A percentile compares a stretch with the other conserved stretches of the same genome.
Conservation (phyloP, 2,797 vertebrate species). For the Sebastes steindachneri region DNA sequence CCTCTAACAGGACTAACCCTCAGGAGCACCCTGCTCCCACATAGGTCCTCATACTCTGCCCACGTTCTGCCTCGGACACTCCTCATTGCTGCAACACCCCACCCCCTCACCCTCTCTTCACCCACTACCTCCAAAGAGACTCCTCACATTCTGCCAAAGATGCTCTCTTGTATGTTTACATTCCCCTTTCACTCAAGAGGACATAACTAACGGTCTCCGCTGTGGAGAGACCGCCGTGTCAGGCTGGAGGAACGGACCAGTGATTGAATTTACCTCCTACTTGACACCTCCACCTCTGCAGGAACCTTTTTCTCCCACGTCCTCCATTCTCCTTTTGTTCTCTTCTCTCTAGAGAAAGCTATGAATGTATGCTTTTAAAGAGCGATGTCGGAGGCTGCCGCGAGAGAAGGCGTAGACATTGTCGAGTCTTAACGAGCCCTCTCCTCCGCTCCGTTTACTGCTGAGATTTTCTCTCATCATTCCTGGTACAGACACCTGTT, state of each 20-base stretch:
- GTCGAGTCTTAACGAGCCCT: slow-evolving; percentile 12
- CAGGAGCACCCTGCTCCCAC: slow-evolving; percentile 84
- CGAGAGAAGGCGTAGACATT: slow-evolving; percentile 10
- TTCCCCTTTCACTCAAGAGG: slow-evolving; percentile 61
- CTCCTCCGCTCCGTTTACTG: slow-evolving; percentile 15
- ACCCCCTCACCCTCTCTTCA: slow-evolving; percentile 60
- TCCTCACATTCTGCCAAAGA: slow-evolving; percentile 89
- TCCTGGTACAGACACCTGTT: slow-evolving; percentile 21
- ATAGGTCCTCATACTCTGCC: slow-evolving; percentile 70
- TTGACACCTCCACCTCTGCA: slow-evolving; percentile 33
- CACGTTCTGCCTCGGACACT: slow-evolving; percentile 47
- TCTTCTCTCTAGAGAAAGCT: slow-evolving; percentile 54
- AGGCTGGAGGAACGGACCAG: slow-evolving; percentile 13
- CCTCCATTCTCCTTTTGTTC: slow-evolving; percentile 39
- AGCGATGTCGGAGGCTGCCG: slow-evolving; percentile 66
- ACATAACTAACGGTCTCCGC: slow-evolving; percentile 35
- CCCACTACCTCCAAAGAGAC: slow-evolving; percentile 94
- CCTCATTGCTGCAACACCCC: slow-evolving; percentile 55
- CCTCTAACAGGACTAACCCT: slow-evolving; percentile 88
- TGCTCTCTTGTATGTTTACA: slow-evolving; percentile 84
- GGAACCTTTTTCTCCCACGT: background rate
- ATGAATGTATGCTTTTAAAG: slow-evolving; percentile 81
- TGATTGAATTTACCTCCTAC: slow-evolving; percentile 51
- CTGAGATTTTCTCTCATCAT: slow-evolving; percentile 17
- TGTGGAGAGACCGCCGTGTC: slow-evolving; percentile 34